Percentiles rank a stretch among this genome's conserved stretches.
phyloP scores from a whole-genome alignment of 2,113 vertebrate species.

The Micromys minutus region DNA sequence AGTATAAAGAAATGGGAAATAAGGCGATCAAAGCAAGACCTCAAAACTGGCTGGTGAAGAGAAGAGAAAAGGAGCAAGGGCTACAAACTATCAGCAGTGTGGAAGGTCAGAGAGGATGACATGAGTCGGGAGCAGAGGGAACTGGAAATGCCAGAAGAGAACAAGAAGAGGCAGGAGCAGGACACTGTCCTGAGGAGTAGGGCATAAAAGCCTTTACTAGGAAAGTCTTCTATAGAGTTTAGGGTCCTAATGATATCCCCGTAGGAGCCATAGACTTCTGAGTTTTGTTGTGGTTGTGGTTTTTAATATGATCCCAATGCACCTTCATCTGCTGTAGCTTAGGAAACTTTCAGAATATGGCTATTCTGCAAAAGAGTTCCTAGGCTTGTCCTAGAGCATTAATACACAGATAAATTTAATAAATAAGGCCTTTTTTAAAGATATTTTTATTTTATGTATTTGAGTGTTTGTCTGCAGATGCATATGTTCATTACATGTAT shows the following conservation, averaged over 20 bases:
- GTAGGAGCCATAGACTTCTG: background rate
- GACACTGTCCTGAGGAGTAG: no score
- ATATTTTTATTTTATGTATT: background rate
- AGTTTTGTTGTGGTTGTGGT: background rate
- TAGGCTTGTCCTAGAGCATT: background rate
- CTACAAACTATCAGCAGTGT: background rate
- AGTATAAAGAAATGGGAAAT: background rate
- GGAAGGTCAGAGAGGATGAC: background rate
- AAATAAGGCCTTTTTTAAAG: background rate
- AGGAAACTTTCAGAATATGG: background rate
- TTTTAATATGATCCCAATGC: background rate
- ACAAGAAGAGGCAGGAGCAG: background rate
- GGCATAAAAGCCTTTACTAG: background rate
- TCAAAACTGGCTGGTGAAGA: no score
- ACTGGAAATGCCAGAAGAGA: background rate
- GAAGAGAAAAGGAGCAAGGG: background rate
- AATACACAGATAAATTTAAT: background rate
- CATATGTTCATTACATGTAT: background rate
- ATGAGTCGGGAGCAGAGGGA: background rate
- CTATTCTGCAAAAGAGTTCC: background rate
- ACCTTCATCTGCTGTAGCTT: background rate
- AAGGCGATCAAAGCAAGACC: background rate
- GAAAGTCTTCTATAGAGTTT: background rate
- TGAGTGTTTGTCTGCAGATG: background rate
- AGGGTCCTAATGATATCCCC: background rate